Evolutionary conservation across 2,797 vertebrate species (phyloP).

Genomic region (Centroberyx gerrardi): DNA sequence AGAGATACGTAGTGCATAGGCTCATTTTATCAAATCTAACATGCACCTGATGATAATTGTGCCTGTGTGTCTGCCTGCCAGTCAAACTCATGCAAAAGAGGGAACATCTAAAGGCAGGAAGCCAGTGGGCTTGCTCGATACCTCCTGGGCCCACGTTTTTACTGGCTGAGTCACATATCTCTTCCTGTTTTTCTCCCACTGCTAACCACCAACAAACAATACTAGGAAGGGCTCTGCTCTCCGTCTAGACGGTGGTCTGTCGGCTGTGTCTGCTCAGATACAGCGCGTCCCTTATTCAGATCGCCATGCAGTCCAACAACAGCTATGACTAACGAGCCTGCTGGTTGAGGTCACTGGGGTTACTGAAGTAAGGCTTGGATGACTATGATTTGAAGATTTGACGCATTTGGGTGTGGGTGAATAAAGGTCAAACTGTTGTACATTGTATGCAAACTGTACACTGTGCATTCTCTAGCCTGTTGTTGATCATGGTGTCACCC

Average conservation of each 20-base stretch:
- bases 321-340: conserved; percentile 49
- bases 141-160: conserved; percentile 45
- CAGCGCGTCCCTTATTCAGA: conserved; percentile 3
- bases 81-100: conserved; percentile 31
- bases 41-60: conserved; percentile 20
- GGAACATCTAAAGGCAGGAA: conserved; percentile 72
- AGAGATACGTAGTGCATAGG: background rate
- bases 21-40: conserved; percentile 23
- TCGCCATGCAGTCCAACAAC: conserved; percentile 26
- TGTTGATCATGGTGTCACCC: background rate
- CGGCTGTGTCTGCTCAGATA: conserved; percentile 64
- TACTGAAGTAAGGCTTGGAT: background rate
- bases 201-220: conserved; percentile 84
- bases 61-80: conserved; percentile 1
- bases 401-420: background rate
- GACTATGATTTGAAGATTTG: too few species aligned
- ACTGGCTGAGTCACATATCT: conserved; percentile 61
- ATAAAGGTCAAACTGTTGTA: background rate
- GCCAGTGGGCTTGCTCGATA: conserved; percentile 36
- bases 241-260: conserved; percentile 82
- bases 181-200: conserved; percentile 86
- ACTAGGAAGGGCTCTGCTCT: conserved; percentile 80
- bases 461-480: background rate
- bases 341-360: conserved; percentile 41
- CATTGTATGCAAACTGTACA: too few species aligned